A percentile compares a stretch with the other conserved stretches of the same genome.
Conservation (phyloP, 2,113 vertebrate genomes). For the Probosciger aterrimus region DNA sequence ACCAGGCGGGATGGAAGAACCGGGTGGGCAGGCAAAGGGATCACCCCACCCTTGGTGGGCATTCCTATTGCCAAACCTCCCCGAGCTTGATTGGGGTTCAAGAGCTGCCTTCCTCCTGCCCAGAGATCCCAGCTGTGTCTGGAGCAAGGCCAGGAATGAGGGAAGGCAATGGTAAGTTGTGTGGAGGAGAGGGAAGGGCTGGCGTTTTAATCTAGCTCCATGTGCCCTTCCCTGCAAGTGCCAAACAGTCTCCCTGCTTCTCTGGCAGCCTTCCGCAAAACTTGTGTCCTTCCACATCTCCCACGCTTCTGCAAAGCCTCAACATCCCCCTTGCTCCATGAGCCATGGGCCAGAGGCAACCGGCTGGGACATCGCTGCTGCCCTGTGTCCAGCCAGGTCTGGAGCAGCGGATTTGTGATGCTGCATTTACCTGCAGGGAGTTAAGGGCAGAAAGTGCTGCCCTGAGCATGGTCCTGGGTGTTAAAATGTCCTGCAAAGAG, state of each 20-base stretch:
- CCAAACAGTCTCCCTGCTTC: neutral
- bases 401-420: neutral
- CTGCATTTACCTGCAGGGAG: neutral
- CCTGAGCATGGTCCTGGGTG: rapidly evolving
- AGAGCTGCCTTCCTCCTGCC: neutral
- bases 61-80: neutral
- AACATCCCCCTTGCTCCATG: rapidly evolving
- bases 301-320: rapidly evolving
- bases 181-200: neutral
- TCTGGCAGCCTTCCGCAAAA: neutral
- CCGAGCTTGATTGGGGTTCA: neutral
- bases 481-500: neutral
- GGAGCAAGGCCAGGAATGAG: neutral
- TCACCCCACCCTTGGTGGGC: neutral
- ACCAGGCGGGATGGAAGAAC: neutral
- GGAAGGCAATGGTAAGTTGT: neutral
- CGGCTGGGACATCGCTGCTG: neutral
- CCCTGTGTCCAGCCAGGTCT: neutral
- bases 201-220: neutral
- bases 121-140: neutral
- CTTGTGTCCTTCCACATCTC: neutral
- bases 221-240: neutral
- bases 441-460: neutral
- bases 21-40: neutral
- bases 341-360: rapidly evolving